Evolutionary conservation across 2,888 invertebrate genomes (phyloP).

Genomic region (Athetis lepigone): DNA sequence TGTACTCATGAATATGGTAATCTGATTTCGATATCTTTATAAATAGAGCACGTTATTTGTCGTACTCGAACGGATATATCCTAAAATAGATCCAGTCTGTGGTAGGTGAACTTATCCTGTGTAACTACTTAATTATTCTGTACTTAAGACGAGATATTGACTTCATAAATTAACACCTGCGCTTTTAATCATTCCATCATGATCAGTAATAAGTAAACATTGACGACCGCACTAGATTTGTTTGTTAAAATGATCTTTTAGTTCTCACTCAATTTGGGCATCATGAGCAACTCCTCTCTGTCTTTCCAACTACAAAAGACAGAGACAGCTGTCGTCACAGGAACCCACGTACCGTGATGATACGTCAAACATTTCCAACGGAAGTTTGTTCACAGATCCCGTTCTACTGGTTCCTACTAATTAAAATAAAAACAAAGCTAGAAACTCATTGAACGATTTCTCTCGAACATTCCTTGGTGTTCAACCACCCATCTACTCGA

Average conservation of each 20-base stretch:
- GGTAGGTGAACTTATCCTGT: slow-evolving; percentile 57
- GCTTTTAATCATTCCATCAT: slow-evolving; percentile 67
- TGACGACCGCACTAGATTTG: slow-evolving; percentile 64
- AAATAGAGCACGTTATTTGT: slow-evolving; percentile 31
- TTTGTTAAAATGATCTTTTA: slow-evolving; percentile 74
- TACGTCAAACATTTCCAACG: slow-evolving; percentile 82
- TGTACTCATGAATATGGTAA: slow-evolving; percentile 45
- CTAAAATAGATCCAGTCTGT: slow-evolving; percentile 41
- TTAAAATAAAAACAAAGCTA: slow-evolving; percentile 89
- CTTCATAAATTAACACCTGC: slow-evolving; percentile 65
- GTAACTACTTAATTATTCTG: slow-evolving; percentile 62
- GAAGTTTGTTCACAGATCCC: slow-evolving; percentile 80
- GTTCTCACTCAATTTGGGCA: slow-evolving; percentile 66
- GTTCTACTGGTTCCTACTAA: slow-evolving; percentile 81
- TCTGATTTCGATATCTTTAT: slow-evolving; percentile 39
- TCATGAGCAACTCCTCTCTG: slow-evolving; percentile 58
- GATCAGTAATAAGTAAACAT: slow-evolving; percentile 65
- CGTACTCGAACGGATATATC: slow-evolving; percentile 6
- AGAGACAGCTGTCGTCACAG: slow-evolving; percentile 62
- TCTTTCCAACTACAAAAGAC: slow-evolving; percentile 50
- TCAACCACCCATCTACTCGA: slow-evolving; percentile 82
- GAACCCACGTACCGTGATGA: slow-evolving; percentile 74
- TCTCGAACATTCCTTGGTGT: slow-evolving; percentile 83
- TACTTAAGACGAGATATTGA: slow-evolving; percentile 60
- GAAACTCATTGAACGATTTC: slow-evolving; percentile 87